phyloP scores from a whole-genome alignment of 2,797 vertebrate genomes.

The Eospalax fontanierii region DNA sequence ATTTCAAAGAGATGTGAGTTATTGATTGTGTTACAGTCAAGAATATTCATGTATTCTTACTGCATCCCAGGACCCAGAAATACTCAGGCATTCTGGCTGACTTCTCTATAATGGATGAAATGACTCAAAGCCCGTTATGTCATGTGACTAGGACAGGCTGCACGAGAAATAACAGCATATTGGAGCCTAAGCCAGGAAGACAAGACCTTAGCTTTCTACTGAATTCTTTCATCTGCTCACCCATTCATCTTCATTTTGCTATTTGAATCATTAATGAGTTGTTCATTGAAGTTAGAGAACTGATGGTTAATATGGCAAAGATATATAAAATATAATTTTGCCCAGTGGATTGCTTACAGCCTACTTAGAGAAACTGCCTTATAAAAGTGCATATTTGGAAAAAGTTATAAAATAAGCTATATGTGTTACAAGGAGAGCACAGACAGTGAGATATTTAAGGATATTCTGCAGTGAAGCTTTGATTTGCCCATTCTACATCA shows the following conservation, averaged over 20 bases:
- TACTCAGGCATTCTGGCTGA: slow-evolving; percentile 24
- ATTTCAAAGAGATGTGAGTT: slow-evolving; percentile 9
- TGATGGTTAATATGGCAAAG: background rate
- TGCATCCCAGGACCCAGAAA: background rate
- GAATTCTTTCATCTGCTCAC: background rate
- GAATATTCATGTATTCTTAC: background rate
- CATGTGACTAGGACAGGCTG: background rate
- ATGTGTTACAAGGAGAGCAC: background rate
- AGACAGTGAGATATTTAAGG: background rate
- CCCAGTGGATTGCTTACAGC: background rate
- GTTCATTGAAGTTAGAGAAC: background rate
- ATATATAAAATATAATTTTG: slow-evolving; percentile 22
- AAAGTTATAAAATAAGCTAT: background rate
- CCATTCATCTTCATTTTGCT: background rate
- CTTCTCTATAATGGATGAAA: background rate
- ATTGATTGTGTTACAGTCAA: slow-evolving; percentile 35
- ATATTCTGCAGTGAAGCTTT: background rate
- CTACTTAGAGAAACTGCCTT: background rate
- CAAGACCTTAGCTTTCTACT: background rate
- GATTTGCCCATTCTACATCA: background rate
- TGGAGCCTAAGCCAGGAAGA: background rate
- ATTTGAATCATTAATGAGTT: slow-evolving; percentile 6
- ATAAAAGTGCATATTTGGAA: background rate
- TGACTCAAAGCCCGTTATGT: background rate
- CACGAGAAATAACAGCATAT: background rate